These are phyloP conservation scores for human (Homo sapiens) DNA, from an alignment of 2,113 vertebrate genomes.

Conservation along the genomic window DNA sequence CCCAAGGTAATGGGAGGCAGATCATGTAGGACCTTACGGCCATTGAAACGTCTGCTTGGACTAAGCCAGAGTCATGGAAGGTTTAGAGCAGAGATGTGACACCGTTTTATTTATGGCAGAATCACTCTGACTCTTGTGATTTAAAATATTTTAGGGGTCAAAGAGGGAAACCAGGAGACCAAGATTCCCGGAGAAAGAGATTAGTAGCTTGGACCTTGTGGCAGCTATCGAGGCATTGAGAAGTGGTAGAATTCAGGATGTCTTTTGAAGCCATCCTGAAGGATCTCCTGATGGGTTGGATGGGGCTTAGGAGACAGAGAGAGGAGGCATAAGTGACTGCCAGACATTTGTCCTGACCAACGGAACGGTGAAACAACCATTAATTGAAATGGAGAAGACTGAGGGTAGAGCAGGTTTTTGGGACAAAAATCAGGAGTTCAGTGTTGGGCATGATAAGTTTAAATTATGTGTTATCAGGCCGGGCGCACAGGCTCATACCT, in stretches of 20 bases:
- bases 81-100: background rate
- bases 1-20: background rate
- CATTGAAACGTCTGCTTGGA: background rate
- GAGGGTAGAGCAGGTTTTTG: background rate
- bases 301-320: background rate
- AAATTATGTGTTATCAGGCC: background rate
- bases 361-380: background rate
- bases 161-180: background rate
- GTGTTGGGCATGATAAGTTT: background rate
- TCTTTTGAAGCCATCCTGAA: background rate
- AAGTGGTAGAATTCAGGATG: background rate
- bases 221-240: background rate
- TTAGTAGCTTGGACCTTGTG: background rate
- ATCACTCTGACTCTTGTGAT: background rate
- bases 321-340: background rate
- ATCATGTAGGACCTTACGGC: rapidly evolving
- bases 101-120: background rate
- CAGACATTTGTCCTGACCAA: background rate
- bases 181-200: background rate
- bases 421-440: background rate
- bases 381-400: background rate
- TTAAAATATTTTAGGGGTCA: background rate
- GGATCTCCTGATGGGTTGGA: background rate
- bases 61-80: background rate
- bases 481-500: too few species aligned